Percentiles rank a stretch among this genome's conserved stretches.
Conservation (phyloP, 64 coral and sea anemone genomes). For the Catalaphyllia jardinei region DNA sequence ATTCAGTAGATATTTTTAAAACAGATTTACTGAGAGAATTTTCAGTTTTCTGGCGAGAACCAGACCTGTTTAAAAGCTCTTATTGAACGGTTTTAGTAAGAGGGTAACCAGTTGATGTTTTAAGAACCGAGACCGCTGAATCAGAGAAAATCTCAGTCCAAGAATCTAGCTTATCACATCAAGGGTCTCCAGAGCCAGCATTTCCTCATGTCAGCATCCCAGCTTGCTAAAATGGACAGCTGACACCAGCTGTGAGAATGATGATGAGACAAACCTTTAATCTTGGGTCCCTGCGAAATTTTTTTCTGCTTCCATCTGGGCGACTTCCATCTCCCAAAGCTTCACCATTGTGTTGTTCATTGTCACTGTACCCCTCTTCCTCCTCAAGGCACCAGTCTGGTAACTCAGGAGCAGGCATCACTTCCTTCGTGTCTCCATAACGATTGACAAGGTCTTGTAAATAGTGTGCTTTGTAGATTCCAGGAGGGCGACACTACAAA, state of each 20-base stretch:
- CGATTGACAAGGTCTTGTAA: conserved; percentile 73
- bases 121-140: no score
- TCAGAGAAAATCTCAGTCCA: no score
- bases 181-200: no score
- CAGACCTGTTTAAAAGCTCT: no score
- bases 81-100: no score
- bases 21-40: no score
- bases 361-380: conserved; percentile 80
- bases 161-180: no score
- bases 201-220: no score
- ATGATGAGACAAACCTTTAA: conserved; percentile 35
- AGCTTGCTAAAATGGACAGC: no score
- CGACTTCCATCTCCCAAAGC: conserved; percentile 44
- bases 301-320: conserved; percentile 64
- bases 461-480: conserved; percentile 96
- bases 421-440: conserved; percentile 77
- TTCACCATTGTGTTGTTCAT: conserved; percentile 66
- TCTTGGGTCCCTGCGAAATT: conserved; percentile 63
- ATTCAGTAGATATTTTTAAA: no score
- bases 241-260: not conserved
- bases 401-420: conserved; percentile 63
- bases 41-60: no score
- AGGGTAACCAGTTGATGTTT: no score
- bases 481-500: conserved; percentile 76
- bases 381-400: conserved; percentile 95